Evolutionary conservation across 1,140 invertebrate species (phyloP), one percentile per base, ranked within the genome.

Genomic region (Brachionus koreanus): DNA sequence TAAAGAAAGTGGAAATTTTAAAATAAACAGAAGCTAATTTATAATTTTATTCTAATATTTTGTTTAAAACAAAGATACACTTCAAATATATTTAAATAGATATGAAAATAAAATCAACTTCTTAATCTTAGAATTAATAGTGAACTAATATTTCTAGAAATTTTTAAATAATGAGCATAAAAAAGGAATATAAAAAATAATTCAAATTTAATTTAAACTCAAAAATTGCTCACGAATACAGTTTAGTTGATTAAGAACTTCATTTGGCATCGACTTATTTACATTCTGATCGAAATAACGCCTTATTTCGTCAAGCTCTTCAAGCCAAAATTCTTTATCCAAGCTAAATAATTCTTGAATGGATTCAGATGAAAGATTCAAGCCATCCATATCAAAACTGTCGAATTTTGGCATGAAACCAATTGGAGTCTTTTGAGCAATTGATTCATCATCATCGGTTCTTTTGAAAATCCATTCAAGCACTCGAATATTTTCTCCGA

Each of bases 401-500:
- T 90, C 91, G 25, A 19, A 13, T 76, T 67, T 76, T 12, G 67
- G 61, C 65, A 89, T 33, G 23, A 84, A 84, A 16, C 88, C 88
- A 35, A 89, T 86, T 23, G 88, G 84, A 1, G 86, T 85, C 37
- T 84, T 82, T 19, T 83, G 72, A 9, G 85, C 86, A 74, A 85
- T 84, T 57, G 87, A 87, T 67, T 95, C 92, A 5, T 91, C 91
- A 79, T 95, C 92, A 72, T 95, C 91, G 1, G 42, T 52, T 83
- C 96, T 91, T 65, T 92, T 91, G 46, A 97, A 89, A 67, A 98
- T 92, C 96, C 96, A 98, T 84, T 98, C 95, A 13, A 98, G 89
- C 0, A 98, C 96, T n/a, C 97, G 91, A 13, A 92, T 92, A 87
- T 99, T 99, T 83, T 99, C 97, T 0, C 96, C 97, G 87, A 96